Evolutionary conservation across 2,888 invertebrate species (phyloP).

Genomic region (Oscheius myriophilus): DNA sequence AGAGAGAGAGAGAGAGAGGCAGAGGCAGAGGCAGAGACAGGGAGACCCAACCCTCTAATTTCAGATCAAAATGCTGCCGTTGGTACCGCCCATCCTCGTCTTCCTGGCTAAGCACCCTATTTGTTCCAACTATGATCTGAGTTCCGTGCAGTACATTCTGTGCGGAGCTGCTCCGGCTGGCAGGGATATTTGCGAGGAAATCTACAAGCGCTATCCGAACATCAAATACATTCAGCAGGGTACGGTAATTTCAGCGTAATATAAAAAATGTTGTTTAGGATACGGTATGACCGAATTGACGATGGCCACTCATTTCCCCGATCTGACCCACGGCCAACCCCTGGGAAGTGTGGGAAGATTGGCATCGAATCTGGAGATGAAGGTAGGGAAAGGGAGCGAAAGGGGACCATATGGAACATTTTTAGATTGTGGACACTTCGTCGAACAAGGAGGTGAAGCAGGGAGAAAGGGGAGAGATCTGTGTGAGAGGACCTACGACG

Average conservation of each 20-base stretch:
- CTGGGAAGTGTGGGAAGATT: constrained; percentile 79
- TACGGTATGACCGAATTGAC: constrained; percentile 83
- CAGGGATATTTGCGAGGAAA: constrained; percentile 63
- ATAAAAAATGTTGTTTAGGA: constrained; percentile 72
- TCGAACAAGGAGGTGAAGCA: constrained; percentile 66
- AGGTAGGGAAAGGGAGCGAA: constrained; percentile 70
- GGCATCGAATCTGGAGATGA: constrained; percentile 78
- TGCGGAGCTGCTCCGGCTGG: constrained; percentile 68
- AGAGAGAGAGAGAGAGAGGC: background rate
- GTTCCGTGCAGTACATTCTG: constrained; percentile 76
- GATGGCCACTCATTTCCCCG: constrained; percentile 75
- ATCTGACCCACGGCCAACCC: constrained; percentile 73
- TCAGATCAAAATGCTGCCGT: constrained; percentile 71
- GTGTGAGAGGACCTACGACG: constrained; percentile 81
- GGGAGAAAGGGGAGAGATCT: constrained; percentile 80
- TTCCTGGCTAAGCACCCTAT: constrained; percentile 79
- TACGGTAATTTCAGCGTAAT: background rate
- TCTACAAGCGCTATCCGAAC: constrained; percentile 54
- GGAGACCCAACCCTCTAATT: background rate
- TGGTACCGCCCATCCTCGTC: constrained; percentile 85
- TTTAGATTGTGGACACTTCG: constrained; percentile 46
- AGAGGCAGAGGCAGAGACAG: no score
- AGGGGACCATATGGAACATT: background rate
- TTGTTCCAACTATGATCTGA: constrained; percentile 81
- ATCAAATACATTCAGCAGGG: constrained; percentile 53